Evolutionary conservation across 2,113 vertebrate species (phyloP).

Genomic region (Hippoglossus stenolepis): DNA sequence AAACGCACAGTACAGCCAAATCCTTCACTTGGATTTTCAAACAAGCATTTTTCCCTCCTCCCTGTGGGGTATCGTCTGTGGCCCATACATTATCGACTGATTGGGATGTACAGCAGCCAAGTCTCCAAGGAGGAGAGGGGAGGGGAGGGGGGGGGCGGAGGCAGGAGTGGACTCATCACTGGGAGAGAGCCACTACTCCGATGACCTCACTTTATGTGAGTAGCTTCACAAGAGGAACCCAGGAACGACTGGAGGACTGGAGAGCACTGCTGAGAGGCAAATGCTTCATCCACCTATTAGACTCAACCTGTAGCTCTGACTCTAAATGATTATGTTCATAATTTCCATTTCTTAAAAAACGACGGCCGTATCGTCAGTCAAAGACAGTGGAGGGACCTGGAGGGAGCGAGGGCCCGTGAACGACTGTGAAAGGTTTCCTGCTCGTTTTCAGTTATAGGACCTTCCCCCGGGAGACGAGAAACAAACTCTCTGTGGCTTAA

Average conservation of each 20-base stretch:
- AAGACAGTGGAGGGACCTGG: too few species aligned
- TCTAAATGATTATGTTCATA: too few species aligned
- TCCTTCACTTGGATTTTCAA: background rate
- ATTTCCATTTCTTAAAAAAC: too few species aligned
- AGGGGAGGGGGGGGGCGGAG: too few species aligned
- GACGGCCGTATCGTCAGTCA: too few species aligned
- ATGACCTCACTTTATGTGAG: slow-evolving; percentile 69
- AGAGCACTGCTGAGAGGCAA: background rate
- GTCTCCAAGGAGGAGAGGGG: slow-evolving; percentile 1
- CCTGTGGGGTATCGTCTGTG: slow-evolving; percentile 7
- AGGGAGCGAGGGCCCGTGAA: too few species aligned
- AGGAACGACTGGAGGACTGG: background rate
- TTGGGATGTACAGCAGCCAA: slow-evolving; percentile 24
- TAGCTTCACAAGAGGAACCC: slow-evolving; percentile 42
- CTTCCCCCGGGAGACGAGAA: too few species aligned
- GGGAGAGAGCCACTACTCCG: background rate
- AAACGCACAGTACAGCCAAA: background rate
- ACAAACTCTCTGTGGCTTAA: too few species aligned
- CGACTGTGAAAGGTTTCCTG: too few species aligned
- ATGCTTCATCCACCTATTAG: background rate
- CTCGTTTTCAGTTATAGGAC: too few species aligned
- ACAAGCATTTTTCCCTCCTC: background rate
- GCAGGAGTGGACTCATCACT: background rate
- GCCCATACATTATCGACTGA: slow-evolving; percentile 42
- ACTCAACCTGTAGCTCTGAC: too few species aligned